Base-by-base conservation (phyloP, 2,888 invertebrate species). In the Sphaerophoria rueppellii region DNA sequence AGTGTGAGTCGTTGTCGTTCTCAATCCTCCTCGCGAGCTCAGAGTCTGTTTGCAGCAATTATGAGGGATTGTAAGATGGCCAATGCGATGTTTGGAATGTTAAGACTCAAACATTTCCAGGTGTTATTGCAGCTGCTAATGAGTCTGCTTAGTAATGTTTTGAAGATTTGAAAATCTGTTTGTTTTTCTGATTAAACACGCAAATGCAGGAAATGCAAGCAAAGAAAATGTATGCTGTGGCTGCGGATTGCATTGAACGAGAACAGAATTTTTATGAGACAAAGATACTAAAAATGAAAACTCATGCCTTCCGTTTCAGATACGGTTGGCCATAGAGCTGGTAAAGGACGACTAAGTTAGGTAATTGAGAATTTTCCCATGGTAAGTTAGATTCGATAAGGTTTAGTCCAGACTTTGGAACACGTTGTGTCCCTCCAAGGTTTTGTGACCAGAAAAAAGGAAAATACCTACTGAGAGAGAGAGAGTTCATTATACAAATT, bases 11-110 rank as follows among this genome's bases (percentile, higher is more conserved):
- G 24, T 24, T 24, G 7, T 35, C 32, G 9, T 43, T 43, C 11
- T 24, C 24, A 24, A 14, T 50, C 24, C 24, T 24, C 24, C 2
- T 24, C n/a, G n/a, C 9, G 7, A 12, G 6, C 43, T 37, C 50
- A 69, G 74, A 61, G 1, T 60, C 55, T 69, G 61, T 67, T 32
- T 54, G 71, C 55, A 35, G 67, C 9, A 81, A 71, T 82, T 77
- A 82, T 82, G 82, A 82, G 61, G 52, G 82, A 67, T 67, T 77
- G 61, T 55, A 46, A 72, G 82, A 40, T 40, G 40, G 24, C 24
- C 24, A 24, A 24, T 24, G 24, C 24, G 1, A 24, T 24, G 24
- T 52, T 43, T 24, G 24, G 1, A 2, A 24, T 24, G 24, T 52
- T 43, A 67, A 43, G 43, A 43, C 40, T 34, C 32, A 60, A 69